Evolutionary conservation across 2,113 vertebrate species (phyloP).

Genomic region (Neogobius melanostomus): DNA sequence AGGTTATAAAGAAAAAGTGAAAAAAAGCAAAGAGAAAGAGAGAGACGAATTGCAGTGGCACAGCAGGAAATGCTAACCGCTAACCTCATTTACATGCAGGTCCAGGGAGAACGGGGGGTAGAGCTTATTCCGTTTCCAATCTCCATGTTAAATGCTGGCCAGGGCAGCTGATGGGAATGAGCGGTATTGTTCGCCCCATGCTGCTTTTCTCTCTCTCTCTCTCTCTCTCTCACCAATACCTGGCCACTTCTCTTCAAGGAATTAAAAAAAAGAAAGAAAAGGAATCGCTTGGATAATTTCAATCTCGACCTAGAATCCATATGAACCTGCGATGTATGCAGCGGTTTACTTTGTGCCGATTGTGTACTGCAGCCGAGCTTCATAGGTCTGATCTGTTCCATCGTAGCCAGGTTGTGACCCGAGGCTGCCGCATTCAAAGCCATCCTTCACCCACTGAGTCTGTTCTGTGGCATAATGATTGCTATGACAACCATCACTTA

Average conservation of each 20-base stretch:
- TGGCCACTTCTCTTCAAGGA: conserved; percentile 54
- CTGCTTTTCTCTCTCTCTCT: conserved; percentile 55
- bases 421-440: conserved; percentile 72
- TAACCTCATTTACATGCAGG: conserved; percentile 83
- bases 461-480: conserved; percentile 75
- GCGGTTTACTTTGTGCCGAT: conserved; percentile 55
- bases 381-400: conserved; percentile 58
- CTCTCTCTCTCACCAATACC: conserved; percentile 52
- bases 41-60: conserved; percentile 69
- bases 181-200: conserved; percentile 69
- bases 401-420: conserved; percentile 76
- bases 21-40: conserved; percentile 27
- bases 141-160: conserved; percentile 81
- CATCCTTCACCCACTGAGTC: conserved; percentile 73
- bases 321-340: conserved; percentile 35
- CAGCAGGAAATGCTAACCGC: conserved; percentile 76
- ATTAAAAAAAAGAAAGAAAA: conserved; percentile 18
- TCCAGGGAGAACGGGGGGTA: conserved; percentile 66
- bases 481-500: conserved; percentile 83
- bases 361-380: conserved; percentile 44
- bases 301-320: conserved; percentile 44
- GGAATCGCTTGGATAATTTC: conserved; percentile 38
- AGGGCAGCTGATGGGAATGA: conserved; percentile 74
- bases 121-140: conserved; percentile 79
- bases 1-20: conserved; percentile 63